Base-by-base conservation (phyloP, 2,888 invertebrate genomes). In the Lysandra bellargus region DNA sequence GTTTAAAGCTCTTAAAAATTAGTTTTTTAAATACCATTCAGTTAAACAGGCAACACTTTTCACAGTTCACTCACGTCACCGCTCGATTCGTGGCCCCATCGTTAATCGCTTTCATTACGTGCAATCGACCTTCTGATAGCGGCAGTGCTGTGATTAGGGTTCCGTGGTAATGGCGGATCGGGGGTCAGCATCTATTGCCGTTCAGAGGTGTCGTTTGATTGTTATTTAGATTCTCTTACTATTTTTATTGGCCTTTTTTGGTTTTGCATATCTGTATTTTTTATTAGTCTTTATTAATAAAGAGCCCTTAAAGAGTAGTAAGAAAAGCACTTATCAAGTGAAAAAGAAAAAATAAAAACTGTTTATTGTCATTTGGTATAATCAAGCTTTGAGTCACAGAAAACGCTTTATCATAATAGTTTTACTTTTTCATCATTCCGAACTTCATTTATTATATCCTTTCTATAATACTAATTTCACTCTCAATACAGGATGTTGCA, bases 81-180 rank as follows among this genome's bases (percentile, higher is more conserved):
- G 64, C 64, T 23, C 12, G 2, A 30, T 64, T 64, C 30, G 30
- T 64, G 64, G 64, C 64, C 64, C 23, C 64, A 30, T 30, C 64
- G 30, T 85, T 90, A 90, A 92, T 91, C 87, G 88, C 88, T 83
- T 85, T 84, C 85, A 88, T 89, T 88, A 87, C 82, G 81, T 81
- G 85, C 86, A 86, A 88, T 88, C 88, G 90, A 89, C 90, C 91
- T 91, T 89, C 88, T 88, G 88, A 89, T 89, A 89, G 85, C 82
- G 83, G 82, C 83, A 82, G 83, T 81, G 80, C 87, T 85, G 85
- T 86, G 85, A 87, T 87, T 88, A 88, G 83, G 84, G 83, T 82
- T 84, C 83, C 83, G 81, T 82, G 81, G 81, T 82, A 83, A 83
- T 82, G 83, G 85, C 83, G 83, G 82, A 80, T 85, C 79, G 81